A percentile compares a stretch with the other conserved stretches of the same genome.
These are phyloP conservation scores for Zaprionus gabonicus DNA, from an alignment of 1,140 invertebrate genomes.

Conservation along the genomic window DNA sequence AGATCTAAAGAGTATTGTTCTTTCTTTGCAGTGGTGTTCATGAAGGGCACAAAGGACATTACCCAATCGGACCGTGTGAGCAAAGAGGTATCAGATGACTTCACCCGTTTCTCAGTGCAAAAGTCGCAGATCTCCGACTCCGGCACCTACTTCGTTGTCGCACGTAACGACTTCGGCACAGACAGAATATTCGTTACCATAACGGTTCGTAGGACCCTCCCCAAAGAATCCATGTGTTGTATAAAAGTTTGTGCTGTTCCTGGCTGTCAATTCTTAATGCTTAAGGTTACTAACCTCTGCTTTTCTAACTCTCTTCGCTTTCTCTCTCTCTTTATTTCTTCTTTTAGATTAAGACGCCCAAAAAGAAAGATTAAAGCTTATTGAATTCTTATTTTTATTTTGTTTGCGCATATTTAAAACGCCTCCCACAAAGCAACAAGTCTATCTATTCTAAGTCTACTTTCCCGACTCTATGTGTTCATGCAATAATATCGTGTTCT, in stretches of 20 bases:
- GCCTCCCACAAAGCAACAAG: constrained; percentile 43
- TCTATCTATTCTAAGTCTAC: constrained; percentile 52
- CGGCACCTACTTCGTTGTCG: constrained; percentile 97
- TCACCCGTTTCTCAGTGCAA: constrained; percentile 93
- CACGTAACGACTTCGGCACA: constrained; percentile 95
- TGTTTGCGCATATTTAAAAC: constrained; percentile 60
- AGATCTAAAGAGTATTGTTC: background rate
- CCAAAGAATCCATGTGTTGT: constrained; percentile 1
- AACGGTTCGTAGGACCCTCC: constrained; percentile 86
- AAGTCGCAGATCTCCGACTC: constrained; percentile 93
- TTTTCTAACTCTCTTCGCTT: constrained; percentile 36
- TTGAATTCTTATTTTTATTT: constrained; percentile 50
- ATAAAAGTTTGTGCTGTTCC: constrained; percentile 36
- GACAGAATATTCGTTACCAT: constrained; percentile 94
- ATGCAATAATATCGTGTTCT: constrained; percentile 71
- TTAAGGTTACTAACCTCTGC: constrained; percentile 65
- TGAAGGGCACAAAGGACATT: constrained; percentile 94
- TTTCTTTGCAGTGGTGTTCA: constrained; percentile 89
- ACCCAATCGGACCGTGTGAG: constrained; percentile 90
- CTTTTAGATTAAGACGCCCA: constrained; percentile 82
- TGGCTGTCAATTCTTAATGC: constrained; percentile 40
- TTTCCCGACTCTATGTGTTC: constrained; percentile 79
- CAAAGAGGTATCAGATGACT: constrained; percentile 93
- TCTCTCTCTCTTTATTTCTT: constrained; percentile 43
- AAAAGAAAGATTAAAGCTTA: constrained; percentile 83